These are phyloP conservation scores for Aleadryas rufinucha DNA, from an alignment of 2,113 vertebrate genomes.

Conservation along the genomic window DNA sequence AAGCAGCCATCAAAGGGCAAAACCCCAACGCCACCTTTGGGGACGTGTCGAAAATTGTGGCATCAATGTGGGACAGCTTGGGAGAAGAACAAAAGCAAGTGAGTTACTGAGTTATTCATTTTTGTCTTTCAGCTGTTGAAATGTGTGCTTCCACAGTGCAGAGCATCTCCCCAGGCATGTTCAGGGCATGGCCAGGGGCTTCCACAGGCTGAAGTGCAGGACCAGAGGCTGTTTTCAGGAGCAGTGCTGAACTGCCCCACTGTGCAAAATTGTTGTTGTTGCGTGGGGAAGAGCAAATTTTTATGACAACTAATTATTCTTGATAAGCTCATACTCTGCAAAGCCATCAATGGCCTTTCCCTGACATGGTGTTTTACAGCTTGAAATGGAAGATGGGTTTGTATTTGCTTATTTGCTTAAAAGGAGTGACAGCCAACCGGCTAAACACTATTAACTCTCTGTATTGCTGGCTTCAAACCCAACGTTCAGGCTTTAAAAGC, in stretches of 20 bases:
- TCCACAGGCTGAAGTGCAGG: background rate
- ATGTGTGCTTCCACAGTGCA: background rate
- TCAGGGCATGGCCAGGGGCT: background rate
- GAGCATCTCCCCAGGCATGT: accelerated
- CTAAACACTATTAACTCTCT: background rate
- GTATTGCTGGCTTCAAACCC: background rate
- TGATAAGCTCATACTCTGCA: background rate
- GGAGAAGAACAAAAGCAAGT: slow-evolving; percentile 98
- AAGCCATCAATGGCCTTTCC: background rate
- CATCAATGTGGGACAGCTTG: slow-evolving; percentile 97
- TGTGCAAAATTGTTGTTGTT: background rate
- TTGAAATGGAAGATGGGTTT: background rate
- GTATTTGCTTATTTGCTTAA: background rate
- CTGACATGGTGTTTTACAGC: background rate
- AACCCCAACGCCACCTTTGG: slow-evolving; percentile 98
- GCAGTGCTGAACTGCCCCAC: background rate
- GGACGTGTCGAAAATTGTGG: slow-evolving; percentile 97
- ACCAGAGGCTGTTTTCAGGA: background rate
- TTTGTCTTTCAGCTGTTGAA: background rate
- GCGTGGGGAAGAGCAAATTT: background rate
- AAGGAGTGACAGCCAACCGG: background rate
- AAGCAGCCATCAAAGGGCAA: slow-evolving; percentile 96
- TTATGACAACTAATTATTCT: background rate
- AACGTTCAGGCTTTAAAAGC: background rate
- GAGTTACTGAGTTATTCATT: background rate